Evolutionary conservation across 2,113 vertebrate genomes (phyloP), one percentile per base, ranked within the genome.

Genomic region (Gyps fulvus): DNA sequence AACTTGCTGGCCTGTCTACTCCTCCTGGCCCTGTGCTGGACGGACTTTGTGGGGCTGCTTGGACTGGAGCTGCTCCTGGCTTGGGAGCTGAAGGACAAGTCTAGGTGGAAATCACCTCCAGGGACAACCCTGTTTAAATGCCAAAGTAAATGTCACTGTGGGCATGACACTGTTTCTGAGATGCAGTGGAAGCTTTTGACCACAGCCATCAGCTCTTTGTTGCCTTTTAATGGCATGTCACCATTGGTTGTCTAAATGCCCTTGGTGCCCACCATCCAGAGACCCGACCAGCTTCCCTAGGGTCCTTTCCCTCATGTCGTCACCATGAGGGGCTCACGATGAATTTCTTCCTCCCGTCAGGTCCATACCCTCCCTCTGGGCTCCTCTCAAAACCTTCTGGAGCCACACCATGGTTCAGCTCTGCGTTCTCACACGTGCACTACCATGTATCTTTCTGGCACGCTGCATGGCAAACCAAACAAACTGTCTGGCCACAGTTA

Each of bases 401-500:
- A 67, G 54, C 78, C 43, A 47, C 29, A 54, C 20, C 22, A 34
- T 5, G 7, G 59, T 26, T 43, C 58, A n/a, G 38, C 40, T 31
- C 47, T 7, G 36, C 9, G 38, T 9, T 71, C 4, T 38, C 55
- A n/a, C 22, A 22, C 1, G 0, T 8, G 32, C 9, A 21, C 62
- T 47, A 47, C 49, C 45, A 22, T 1, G 3, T 36, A 43, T 47
- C 47, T 58, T 3, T 1, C 67, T 21, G 20, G 50, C 27, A 16
- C 0, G 1, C 63, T n/a, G 59, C 42, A 16, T 1, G 8, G 23
- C 36, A 79, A 88, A 54, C 36, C 32, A 22, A 40, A 52, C 0
- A 1, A 59, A 62, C 27, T 0, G 7, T 10, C 57, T 50, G 49
- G 11, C 57, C 11, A 3, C 43, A 4, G 26, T 20, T 57, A 13